Conservation (phyloP, 2,797 vertebrate species). For the Cyclopterus lumpus region DNA sequence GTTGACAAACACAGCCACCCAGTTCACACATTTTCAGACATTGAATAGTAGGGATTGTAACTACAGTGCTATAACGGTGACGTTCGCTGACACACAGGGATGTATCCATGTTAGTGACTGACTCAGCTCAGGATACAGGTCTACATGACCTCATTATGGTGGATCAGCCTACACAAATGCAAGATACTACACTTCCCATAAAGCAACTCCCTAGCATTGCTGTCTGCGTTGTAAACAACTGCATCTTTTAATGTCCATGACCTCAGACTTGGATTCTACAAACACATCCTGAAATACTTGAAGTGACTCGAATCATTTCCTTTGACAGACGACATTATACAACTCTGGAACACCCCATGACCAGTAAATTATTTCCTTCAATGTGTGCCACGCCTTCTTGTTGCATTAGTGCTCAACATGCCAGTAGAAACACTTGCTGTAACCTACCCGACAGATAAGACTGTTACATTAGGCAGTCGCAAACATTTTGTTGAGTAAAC, state of each 20-base stretch:
- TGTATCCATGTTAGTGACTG: background rate
- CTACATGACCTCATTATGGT: background rate
- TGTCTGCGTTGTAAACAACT: background rate
- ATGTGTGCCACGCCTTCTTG: background rate
- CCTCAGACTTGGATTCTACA: background rate
- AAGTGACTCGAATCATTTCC: background rate
- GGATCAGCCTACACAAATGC: background rate
- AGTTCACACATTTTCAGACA: background rate
- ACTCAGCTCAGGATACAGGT: background rate
- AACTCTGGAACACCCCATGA: background rate
- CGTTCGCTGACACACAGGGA: background rate
- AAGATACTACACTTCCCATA: background rate
- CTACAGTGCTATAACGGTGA: conserved; percentile 3
- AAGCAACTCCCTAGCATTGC: background rate
- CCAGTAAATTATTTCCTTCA: background rate
- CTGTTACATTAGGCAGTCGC: background rate
- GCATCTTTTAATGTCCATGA: background rate
- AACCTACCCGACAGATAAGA: background rate
- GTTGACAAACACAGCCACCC: background rate
- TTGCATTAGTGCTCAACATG: background rate
- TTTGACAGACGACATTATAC: background rate
- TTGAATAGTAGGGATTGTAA: background rate
- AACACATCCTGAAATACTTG: background rate
- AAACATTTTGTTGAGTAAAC: conserved; percentile 11
- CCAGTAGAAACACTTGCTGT: background rate